These are phyloP conservation scores for Globia sparganii DNA, from an alignment of 2,888 invertebrate species.

Conservation along the genomic window DNA sequence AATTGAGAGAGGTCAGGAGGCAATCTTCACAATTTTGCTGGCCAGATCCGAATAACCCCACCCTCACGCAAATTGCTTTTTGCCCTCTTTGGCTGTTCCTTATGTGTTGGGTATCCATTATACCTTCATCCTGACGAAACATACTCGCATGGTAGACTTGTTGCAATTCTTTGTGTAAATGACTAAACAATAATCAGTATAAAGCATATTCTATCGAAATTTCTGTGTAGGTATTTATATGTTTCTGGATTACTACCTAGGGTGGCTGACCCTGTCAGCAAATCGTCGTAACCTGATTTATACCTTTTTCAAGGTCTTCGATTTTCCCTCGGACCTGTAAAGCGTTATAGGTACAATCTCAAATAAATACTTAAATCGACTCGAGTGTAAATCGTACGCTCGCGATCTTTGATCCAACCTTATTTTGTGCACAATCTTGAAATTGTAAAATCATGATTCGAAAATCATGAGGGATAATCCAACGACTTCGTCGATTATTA, in stretches of 20 bases:
- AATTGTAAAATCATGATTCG: slow-evolving; percentile 1
- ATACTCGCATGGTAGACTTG: background rate
- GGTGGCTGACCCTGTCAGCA: background rate
- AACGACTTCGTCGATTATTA: background rate
- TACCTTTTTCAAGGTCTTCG: background rate
- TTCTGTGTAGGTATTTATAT: background rate
- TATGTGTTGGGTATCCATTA: background rate
- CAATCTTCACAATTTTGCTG: background rate
- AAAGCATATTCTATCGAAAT: background rate
- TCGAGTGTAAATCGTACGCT: background rate
- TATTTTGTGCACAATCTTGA: slow-evolving; percentile 15
- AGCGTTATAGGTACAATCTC: background rate
- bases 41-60: background rate
- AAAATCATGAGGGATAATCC: background rate
- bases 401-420: slow-evolving; percentile 24
- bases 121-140: background rate
- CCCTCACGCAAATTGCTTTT: background rate
- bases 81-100: background rate
- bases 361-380: slow-evolving; percentile 1
- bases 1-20: background rate
- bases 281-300: background rate
- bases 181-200: background rate
- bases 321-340: slow-evolving; percentile 1
- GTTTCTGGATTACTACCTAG: background rate
- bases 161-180: background rate